These are phyloP conservation scores for Cerastis leucographa DNA, from an alignment of 2,888 invertebrate species.

Conservation along the genomic window DNA sequence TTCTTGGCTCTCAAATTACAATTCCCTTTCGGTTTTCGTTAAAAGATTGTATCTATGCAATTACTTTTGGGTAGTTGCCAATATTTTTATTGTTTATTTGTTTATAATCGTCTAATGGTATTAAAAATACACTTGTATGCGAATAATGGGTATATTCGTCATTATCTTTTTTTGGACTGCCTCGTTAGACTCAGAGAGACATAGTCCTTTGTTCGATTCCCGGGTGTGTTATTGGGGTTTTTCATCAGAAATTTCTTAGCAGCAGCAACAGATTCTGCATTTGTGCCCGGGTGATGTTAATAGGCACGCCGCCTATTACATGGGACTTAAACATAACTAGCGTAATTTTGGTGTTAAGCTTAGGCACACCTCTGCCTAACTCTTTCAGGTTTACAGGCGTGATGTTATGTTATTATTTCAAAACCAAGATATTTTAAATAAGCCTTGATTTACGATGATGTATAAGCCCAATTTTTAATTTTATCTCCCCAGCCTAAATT, in stretches of 20 bases:
- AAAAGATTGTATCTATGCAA: conserved; percentile 10
- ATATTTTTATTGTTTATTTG: conserved; percentile 9
- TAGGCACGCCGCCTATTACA: no score
- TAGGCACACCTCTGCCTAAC: no score
- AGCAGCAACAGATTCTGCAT: no score
- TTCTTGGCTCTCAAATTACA: conserved; percentile 50
- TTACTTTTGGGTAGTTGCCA: conserved; percentile 35
- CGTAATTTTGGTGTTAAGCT: no score
- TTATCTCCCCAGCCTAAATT: conserved; percentile 60
- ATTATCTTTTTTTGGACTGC: neutral
- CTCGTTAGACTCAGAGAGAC: no score
- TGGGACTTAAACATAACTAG: no score
- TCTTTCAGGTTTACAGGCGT: no score
- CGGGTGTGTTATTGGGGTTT: no score
- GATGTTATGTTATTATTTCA: neutral
- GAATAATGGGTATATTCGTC: no score
- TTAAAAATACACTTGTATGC: neutral
- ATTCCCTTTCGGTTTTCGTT: conserved; percentile 42
- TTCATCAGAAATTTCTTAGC: no score
- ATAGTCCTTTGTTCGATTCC: no score
- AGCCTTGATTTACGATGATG: conserved; percentile 7
- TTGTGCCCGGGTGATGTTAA: no score
- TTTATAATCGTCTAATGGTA: neutral
- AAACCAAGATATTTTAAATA: neutral
- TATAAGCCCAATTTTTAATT: conserved; percentile 21